Evolutionary conservation across 2,797 vertebrate genomes (phyloP), one percentile per base, ranked within the genome.

Genomic region (Luscinia megarhynchos): DNA sequence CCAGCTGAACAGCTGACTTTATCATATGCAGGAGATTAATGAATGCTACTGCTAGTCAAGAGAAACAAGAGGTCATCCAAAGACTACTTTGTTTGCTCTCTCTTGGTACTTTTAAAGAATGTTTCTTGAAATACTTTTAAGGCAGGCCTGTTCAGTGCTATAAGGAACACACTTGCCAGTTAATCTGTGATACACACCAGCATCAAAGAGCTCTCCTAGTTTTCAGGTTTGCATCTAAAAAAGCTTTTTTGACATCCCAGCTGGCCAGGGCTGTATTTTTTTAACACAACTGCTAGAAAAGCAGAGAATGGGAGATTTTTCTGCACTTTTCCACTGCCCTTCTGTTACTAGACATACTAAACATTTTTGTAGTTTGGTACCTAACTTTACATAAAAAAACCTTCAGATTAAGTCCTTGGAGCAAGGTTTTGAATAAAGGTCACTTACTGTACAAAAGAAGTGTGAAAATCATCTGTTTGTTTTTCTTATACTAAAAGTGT

Each of bases 11-110:
- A 45, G 84, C 50, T 96, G 94, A 84, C 90, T 97, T 96, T 90
- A 95, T 97, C 89, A 77, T 93, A 70, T 93, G 89, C 79, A 90
- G 80, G n/a, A 89, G 89, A 96, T 97, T 97, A 97, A 96, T 86
- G 93, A 93, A 91, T 78, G 96, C 94, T 96, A 96, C 97, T 87
- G 90, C 93, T 94, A 93, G 85, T 96, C 94, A 96, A 94, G 40
- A 78, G 81, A 97, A 97, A 84, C 45, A 66, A 84, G 66, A 95
- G 95, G 95, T 95, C 96, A 96, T 96, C 95, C 93, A 95, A 95
- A 94, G 76, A 96, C 80, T 96, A 78, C 94, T 96, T 90, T 84
- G 48, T 92, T 96, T 95, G 58, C 90, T 96, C 68, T 90, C 85
- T 90, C 85, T 79, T 83, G 88, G 75, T 78, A 79, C 48, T 86